Conservation (phyloP, 2,113 vertebrate genomes). For the Urocolius indicus region DNA sequence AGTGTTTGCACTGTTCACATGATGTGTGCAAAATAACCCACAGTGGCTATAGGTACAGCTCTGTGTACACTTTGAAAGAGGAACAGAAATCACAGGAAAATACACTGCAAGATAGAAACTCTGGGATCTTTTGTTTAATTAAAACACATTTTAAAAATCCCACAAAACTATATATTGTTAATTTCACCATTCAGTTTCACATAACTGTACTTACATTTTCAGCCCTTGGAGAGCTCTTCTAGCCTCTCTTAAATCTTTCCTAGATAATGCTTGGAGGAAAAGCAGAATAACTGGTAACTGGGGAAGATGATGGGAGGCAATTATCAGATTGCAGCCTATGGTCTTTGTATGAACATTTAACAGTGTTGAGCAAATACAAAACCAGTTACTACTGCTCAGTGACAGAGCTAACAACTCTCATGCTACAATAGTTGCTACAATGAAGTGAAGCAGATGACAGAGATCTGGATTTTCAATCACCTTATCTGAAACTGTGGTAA, state of each 20-base stretch:
- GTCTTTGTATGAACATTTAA: neutral
- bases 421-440: neutral
- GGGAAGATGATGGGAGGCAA: neutral
- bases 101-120: neutral
- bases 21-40: neutral
- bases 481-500: neutral
- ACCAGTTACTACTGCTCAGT: neutral
- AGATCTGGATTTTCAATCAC: neutral
- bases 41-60: neutral
- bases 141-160: neutral
- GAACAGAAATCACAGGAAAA: neutral
- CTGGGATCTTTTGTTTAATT: neutral
- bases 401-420: accelerated
- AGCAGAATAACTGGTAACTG: neutral
- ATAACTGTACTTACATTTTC: neutral
- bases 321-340: neutral
- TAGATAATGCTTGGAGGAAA: neutral
- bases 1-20: neutral
- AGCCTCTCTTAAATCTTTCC: neutral
- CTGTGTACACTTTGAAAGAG: neutral
- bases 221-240: neutral
- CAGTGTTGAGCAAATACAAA: neutral
- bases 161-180: neutral
- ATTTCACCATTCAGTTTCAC: neutral
- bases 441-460: neutral